phyloP scores from a whole-genome alignment of 2,888 invertebrate genomes.

The Patella depressa region DNA sequence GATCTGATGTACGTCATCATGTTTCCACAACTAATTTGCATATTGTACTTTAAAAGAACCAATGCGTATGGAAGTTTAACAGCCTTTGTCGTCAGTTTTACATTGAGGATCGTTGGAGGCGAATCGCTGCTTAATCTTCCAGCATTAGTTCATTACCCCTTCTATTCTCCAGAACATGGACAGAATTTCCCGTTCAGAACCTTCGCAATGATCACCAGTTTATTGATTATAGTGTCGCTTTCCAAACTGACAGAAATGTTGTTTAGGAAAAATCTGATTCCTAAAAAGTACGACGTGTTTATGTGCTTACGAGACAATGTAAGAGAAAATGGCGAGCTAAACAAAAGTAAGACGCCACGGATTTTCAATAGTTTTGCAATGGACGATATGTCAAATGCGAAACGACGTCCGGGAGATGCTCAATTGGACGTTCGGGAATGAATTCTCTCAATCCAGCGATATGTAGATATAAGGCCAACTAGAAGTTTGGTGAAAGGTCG shows the following conservation, averaged over 20 bases:
- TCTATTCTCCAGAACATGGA: background rate
- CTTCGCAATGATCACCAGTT: background rate
- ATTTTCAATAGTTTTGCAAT: too few species aligned
- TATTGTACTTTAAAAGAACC: conserved; percentile 39
- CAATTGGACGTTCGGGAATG: too few species aligned
- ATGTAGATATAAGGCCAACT: too few species aligned
- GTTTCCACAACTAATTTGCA: conserved; percentile 52
- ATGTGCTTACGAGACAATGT: background rate
- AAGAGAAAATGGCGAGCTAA: too few species aligned
- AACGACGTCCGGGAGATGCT: too few species aligned
- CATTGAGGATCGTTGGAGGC: background rate
- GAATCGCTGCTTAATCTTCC: background rate
- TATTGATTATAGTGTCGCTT: background rate
- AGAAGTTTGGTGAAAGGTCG: too few species aligned
- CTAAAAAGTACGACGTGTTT: background rate
- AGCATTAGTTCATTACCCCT: background rate
- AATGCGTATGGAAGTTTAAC: background rate
- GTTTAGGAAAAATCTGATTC: background rate
- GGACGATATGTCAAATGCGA: too few species aligned
- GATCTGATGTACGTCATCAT: conserved; percentile 53
- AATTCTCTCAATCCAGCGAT: too few species aligned
- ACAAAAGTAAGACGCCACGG: too few species aligned
- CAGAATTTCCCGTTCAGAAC: background rate
- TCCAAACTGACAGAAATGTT: background rate
- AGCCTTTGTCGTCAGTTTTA: background rate